Base-by-base conservation (phyloP, 2,888 invertebrate genomes). In the Gari tellinella region DNA sequence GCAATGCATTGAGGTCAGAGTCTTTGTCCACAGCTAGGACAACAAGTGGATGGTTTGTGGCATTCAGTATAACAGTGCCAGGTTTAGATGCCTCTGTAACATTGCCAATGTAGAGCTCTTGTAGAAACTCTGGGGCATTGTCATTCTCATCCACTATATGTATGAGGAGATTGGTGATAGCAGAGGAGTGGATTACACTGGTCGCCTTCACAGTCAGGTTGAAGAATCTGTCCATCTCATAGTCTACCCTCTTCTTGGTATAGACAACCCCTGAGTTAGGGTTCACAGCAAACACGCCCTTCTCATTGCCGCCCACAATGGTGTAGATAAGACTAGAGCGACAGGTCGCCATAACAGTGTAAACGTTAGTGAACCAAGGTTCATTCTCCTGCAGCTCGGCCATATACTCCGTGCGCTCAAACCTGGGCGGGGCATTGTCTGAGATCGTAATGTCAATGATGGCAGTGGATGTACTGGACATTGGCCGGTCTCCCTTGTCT, bases 401-500 rank as follows among this genome's bases (percentile, higher is more conserved):
- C 14, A 81, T 82, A 58, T 89, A 90, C 48, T 89, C 86, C 0
- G 60, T 12, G 7, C 73, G 51, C 14, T 81, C 67, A 92, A 98
- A 98, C 87, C 94, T 94, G 0, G 99, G 99, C n/a, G 96, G 95
- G 92, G 98, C 97, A 90, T 99, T 98, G 91, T 98, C 98, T 92
- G 97, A 96, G 94, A 97, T 96, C 7, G 96, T 96, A 43, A 98
- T 94, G 91, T 95, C 93, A 73, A 99, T 95, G 92, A 96, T 97
- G 21, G 98, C 96, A 56, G 96, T 96, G 61, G 97, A 94, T 62
- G 96, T 95, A 66, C 96, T 94, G 60, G 95, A 94, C 75, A 96
- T 92, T 0, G 95, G 93, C 7, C 86, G 87, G 0, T 95, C 95
- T 60, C 95, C 95, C 88, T 97, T 97, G 92, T 99, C 98, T 62